Conservation (phyloP, 2,888 invertebrate species). For the Rhingia campestris region DNA sequence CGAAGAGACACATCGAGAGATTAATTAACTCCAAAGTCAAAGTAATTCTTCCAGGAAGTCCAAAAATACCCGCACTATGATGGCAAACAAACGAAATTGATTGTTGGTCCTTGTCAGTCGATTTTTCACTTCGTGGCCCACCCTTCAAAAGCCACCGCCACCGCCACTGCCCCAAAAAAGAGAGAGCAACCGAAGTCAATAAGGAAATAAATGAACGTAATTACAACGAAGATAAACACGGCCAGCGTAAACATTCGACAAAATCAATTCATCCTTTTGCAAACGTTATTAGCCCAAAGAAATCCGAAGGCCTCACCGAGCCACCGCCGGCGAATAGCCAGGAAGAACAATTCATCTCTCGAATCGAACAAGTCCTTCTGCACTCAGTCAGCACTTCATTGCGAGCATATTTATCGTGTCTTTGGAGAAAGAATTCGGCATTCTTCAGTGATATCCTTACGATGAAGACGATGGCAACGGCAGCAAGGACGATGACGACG, state of each 20-base stretch:
- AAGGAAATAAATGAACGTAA: constrained; percentile 76
- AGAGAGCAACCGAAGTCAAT: constrained; percentile 75
- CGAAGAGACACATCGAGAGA: constrained; percentile 75
- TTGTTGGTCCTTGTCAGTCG: constrained; percentile 75
- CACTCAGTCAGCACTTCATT: constrained; percentile 73
- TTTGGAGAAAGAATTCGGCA: constrained; percentile 59
- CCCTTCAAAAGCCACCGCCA: constrained; percentile 11
- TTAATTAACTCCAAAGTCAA: constrained; percentile 82
- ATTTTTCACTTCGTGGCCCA: constrained; percentile 73
- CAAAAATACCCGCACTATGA: constrained; percentile 52
- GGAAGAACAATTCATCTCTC: constrained; percentile 60
- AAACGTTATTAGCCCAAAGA: constrained; percentile 71
- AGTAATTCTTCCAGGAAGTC: constrained; percentile 78
- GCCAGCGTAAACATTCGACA: constrained; percentile 71
- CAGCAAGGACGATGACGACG: constrained; percentile 43
- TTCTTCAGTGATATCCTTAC: constrained; percentile 26
- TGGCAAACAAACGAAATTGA: constrained; percentile 74
- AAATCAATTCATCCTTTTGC: constrained; percentile 74
- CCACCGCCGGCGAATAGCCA: background rate
- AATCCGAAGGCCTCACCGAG: constrained; percentile 43
- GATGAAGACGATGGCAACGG: constrained; percentile 38
- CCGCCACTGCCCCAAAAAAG: background rate
- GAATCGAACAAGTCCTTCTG: constrained; percentile 68
- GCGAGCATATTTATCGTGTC: constrained; percentile 71
- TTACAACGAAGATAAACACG: constrained; percentile 77